Evolutionary conservation across 2,113 vertebrate species (phyloP).

Genomic region (Myrmecobius fasciatus): DNA sequence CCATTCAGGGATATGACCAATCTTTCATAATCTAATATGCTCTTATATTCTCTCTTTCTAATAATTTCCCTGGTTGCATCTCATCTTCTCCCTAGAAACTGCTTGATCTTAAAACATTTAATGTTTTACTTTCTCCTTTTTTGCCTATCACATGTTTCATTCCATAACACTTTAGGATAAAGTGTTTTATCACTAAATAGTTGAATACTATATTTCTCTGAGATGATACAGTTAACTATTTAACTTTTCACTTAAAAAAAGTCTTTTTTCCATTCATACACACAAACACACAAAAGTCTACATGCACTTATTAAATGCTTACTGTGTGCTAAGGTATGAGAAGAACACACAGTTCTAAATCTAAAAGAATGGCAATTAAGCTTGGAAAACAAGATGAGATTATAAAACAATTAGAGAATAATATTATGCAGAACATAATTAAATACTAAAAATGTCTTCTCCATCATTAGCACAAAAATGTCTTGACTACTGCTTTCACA

Average conservation of each 20-base stretch:
- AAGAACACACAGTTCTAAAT: not conserved
- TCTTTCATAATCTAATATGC: not conserved
- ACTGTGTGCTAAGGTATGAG: not conserved
- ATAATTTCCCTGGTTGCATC: not conserved
- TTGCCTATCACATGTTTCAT: not conserved
- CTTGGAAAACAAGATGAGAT: not conserved
- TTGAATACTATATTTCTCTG: not conserved
- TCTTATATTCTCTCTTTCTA: not conserved
- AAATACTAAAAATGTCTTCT: conserved; percentile 40
- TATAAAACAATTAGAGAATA: conserved; percentile 37
- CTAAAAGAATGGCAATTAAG: not conserved
- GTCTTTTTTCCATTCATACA: not conserved
- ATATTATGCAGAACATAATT: not conserved
- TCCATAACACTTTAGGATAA: not conserved
- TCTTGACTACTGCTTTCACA: not conserved
- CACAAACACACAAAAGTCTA: not conserved
- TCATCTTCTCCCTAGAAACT: not conserved
- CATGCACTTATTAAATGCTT: not conserved
- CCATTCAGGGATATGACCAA: not conserved
- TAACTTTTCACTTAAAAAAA: not conserved
- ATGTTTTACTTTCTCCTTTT: not conserved
- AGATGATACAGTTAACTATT: not conserved
- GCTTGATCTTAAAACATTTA: not conserved
- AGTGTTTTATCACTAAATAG: not conserved
- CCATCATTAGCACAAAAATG: conserved; percentile 34